Evolutionary conservation across 2,113 vertebrate species (phyloP).

Genomic region (Elephantulus edwardii): DNA sequence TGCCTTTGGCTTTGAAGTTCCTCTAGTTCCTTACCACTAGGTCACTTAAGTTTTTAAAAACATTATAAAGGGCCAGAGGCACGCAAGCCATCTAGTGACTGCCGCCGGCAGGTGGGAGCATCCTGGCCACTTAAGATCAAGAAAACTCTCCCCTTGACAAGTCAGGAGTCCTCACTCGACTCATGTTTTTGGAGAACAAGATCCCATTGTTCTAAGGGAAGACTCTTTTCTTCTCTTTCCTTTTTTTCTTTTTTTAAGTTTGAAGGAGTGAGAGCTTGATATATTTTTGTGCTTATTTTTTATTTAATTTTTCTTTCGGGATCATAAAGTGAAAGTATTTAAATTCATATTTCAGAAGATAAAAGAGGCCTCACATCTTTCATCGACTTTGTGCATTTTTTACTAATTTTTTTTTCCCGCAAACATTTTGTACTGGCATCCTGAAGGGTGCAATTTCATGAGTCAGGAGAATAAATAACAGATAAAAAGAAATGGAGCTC

Average conservation of each 20-base stretch:
- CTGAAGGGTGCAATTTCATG: conserved; percentile 66
- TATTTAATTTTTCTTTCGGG: conserved; percentile 26
- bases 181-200: background rate
- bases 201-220: accelerated
- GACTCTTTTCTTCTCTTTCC: background rate
- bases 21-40: too few relatives aligned
- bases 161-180: accelerated
- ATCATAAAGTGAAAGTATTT: conserved; percentile 55
- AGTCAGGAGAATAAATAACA: conserved; percentile 74
- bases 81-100: background rate
- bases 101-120: background rate
- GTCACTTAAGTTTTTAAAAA: background rate
- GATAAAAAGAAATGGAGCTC: conserved; percentile 63
- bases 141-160: accelerated
- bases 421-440: conserved; percentile 59
- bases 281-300: background rate
- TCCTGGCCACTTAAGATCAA: accelerated
- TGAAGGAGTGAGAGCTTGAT: background rate
- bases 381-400: conserved; percentile 46
- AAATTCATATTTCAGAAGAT: conserved; percentile 56
- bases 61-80: background rate
- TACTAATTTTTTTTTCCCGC: conserved; percentile 39
- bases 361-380: conserved; percentile 61
- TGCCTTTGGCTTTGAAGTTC: too few relatives aligned
- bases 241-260: background rate